Evolutionary conservation across 1,140 invertebrate species (phyloP).

Genomic region (Bombus terrestris): DNA sequence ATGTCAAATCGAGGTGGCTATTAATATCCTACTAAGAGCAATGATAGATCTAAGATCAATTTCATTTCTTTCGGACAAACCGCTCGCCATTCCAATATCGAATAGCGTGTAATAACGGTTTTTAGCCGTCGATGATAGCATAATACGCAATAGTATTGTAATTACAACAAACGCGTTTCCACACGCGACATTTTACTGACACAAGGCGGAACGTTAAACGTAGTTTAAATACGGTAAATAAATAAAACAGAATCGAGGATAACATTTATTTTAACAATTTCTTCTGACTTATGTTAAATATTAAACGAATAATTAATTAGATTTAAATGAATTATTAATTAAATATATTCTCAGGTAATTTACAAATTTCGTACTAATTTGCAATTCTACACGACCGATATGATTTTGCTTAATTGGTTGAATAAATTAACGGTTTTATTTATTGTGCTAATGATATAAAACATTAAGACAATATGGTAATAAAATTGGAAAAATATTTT

Average conservation of each 20-base stretch:
- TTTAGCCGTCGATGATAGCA: neutral
- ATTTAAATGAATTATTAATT: neutral
- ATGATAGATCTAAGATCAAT: neutral
- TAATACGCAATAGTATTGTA: neutral
- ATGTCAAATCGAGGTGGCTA: neutral
- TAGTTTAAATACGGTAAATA: too few relatives aligned
- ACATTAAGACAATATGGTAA: neutral
- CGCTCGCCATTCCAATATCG: neutral
- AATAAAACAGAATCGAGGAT: too few relatives aligned
- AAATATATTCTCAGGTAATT: neutral
- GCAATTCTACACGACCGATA: neutral
- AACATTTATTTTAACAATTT: too few relatives aligned
- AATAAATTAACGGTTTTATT: neutral
- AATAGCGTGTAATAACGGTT: neutral
- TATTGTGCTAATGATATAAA: too few relatives aligned
- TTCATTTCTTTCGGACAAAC: conserved; percentile 13
- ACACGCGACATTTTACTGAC: neutral
- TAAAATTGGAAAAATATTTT: neutral
- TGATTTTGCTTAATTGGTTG: neutral
- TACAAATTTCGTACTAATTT: neutral
- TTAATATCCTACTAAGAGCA: conserved; percentile 15
- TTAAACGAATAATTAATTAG: too few relatives aligned
- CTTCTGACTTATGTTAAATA: too few relatives aligned
- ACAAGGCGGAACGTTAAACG: too few relatives aligned
- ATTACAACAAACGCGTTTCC: neutral